These are phyloP conservation scores for Sciurus niger DNA, from an alignment of 2,113 vertebrate genomes.

Conservation along the genomic window DNA sequence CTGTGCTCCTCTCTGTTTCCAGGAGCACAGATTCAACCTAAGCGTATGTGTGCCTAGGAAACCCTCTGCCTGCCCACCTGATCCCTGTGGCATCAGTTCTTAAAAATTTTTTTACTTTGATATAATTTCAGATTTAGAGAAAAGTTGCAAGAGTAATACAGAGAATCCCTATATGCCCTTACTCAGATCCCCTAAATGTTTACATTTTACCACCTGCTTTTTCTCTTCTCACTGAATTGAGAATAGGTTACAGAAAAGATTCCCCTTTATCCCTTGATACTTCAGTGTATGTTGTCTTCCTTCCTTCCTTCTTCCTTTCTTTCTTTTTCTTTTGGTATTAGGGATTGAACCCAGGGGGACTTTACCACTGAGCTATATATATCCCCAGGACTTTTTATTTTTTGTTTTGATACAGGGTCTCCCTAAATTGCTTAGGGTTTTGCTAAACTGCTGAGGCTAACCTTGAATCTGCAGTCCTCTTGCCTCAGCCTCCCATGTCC, in stretches of 20 bases:
- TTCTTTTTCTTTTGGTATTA: not conserved
- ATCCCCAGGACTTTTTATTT: not conserved
- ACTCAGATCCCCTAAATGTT: not conserved
- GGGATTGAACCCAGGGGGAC: not conserved
- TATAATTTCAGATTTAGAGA: conserved; percentile 32
- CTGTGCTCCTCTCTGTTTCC: not conserved
- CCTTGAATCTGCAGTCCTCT: not conserved
- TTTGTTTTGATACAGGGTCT: not conserved
- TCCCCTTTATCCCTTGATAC: not conserved
- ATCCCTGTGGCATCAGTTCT: not conserved
- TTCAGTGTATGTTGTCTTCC: not conserved
- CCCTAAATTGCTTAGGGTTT: not conserved
- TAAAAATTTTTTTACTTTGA: conserved; percentile 30
- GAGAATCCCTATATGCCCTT: not conserved
- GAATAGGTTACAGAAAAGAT: conserved; percentile 33
- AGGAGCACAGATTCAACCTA: not conserved
- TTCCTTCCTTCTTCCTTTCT: not conserved
- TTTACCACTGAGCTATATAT: not conserved
- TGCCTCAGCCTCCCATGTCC: not conserved
- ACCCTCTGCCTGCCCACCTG: not conserved
- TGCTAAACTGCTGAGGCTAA: not conserved
- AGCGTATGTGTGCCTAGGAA: not conserved
- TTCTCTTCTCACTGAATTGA: not conserved
- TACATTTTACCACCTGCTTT: conserved; percentile 13
- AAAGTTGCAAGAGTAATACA: conserved; percentile 17